Evolutionary conservation across 2,888 invertebrate species (phyloP).

Genomic region (Hyppa rectilinea): DNA sequence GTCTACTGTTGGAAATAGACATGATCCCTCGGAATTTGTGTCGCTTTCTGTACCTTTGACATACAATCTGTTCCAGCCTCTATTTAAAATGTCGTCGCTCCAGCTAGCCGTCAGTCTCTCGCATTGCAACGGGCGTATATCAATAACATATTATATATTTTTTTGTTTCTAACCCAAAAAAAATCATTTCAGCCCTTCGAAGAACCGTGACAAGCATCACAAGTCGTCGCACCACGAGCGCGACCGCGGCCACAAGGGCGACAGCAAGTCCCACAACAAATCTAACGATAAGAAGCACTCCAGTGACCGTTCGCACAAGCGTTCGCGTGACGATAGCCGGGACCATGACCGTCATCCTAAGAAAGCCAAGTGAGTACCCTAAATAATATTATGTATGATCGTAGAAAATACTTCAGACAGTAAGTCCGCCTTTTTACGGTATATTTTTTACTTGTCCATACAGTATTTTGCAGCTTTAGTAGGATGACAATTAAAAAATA

Average conservation of each 20-base stretch:
- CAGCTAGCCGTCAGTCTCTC: neutral
- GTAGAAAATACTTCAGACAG: no score
- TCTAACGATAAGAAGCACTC: constrained; percentile 83
- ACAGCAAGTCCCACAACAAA: constrained; percentile 77
- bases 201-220: constrained; percentile 87
- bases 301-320: constrained; percentile 90
- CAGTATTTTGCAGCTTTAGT: no score
- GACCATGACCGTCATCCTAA: constrained; percentile 93
- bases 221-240: constrained; percentile 81
- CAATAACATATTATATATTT: neutral
- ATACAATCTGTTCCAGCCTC: neutral
- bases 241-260: constrained; percentile 70
- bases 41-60: neutral
- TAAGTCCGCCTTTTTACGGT: no score
- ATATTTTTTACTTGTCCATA: no score
- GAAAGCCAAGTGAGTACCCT: constrained; percentile 93
- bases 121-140: neutral
- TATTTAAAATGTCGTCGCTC: neutral
- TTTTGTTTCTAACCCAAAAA: neutral
- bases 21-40: neutral
- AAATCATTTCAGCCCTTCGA: constrained; percentile 81
- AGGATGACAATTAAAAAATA: no score
- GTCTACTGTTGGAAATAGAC: neutral
- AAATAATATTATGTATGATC: no score
- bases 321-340: constrained; percentile 94